Evolutionary conservation across 35 echinoderm and acorn worm species (phyloP).

Genomic region (Strongylocentrotus purpuratus): DNA sequence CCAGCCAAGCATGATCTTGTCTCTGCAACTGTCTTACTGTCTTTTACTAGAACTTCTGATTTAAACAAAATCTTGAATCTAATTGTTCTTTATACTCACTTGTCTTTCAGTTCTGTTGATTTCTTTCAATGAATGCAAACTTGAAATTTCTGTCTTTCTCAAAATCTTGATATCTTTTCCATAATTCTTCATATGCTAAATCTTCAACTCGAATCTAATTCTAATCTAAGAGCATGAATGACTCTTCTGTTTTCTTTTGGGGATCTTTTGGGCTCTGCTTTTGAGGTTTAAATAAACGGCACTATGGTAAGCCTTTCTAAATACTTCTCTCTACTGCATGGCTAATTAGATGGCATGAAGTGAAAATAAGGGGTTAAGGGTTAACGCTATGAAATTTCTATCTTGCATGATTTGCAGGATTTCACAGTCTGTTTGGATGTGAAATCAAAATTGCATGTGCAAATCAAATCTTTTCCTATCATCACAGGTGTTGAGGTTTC

Average conservation of each 20-base stretch:
- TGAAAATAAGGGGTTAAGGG: neutral
- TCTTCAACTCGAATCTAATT: neutral
- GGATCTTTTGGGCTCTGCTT: neutral
- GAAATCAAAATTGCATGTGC: slow-evolving; percentile 3
- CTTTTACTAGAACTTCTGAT: neutral
- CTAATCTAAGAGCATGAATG: neutral
- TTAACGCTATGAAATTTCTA: neutral
- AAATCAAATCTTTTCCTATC: slow-evolving; percentile 42
- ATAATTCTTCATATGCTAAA: neutral
- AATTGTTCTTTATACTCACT: neutral
- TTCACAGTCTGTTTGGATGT: neutral
- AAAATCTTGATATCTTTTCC: neutral
- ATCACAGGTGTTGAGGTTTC: slow-evolving; percentile 44
- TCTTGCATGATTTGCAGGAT: neutral
- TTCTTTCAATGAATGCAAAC: neutral
- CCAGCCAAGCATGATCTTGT: slow-evolving; percentile 7
- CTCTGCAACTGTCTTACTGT: neutral
- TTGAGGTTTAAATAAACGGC: neutral
- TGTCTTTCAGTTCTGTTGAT: neutral
- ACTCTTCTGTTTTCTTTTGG: neutral
- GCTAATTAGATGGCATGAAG: neutral
- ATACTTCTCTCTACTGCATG: neutral
- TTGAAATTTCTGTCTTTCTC: neutral
- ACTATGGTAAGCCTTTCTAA: neutral
- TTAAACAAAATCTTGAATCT: neutral